phyloP scores from a whole-genome alignment of 2,888 invertebrate genomes.

The Pollenia griseotomentosa region DNA sequence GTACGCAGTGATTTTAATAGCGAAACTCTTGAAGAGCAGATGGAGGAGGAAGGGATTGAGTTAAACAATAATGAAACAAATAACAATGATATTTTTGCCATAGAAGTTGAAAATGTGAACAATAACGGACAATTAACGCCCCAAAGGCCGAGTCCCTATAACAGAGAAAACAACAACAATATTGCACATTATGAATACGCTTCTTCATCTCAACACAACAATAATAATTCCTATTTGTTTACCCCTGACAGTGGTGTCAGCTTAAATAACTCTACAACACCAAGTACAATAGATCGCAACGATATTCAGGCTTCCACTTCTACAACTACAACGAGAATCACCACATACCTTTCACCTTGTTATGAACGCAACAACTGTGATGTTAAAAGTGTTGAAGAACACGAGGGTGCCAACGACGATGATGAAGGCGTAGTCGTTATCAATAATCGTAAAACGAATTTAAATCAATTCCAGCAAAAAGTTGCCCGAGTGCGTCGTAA shows the following conservation, averaged over 20 bases:
- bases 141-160: conserved; percentile 52
- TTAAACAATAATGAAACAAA: conserved; percentile 75
- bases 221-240: conserved; percentile 66
- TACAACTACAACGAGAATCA: conserved; percentile 34
- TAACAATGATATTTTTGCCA: conserved; percentile 70
- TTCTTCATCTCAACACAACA: conserved; percentile 55
- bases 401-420: conserved; percentile 16
- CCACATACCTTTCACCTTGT: conserved; percentile 61
- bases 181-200: conserved; percentile 55
- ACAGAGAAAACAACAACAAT: conserved; percentile 68
- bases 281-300: conserved; percentile 65
- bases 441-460: conserved; percentile 61
- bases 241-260: conserved; percentile 81
- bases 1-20: conserved; percentile 47
- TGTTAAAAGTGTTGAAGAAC: conserved; percentile 38
- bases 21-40: conserved; percentile 6
- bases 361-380: conserved; percentile 63
- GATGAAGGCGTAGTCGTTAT: conserved; percentile 65
- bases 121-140: conserved; percentile 68
- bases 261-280: conserved; percentile 75
- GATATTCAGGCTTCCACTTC: conserved; percentile 61
- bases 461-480: conserved; percentile 84
- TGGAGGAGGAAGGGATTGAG: conserved; percentile 58
- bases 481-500: conserved; percentile 87
- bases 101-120: conserved; percentile 42